phyloP scores from a whole-genome alignment of 2,797 vertebrate genomes.

The Anguilla marmorata region DNA sequence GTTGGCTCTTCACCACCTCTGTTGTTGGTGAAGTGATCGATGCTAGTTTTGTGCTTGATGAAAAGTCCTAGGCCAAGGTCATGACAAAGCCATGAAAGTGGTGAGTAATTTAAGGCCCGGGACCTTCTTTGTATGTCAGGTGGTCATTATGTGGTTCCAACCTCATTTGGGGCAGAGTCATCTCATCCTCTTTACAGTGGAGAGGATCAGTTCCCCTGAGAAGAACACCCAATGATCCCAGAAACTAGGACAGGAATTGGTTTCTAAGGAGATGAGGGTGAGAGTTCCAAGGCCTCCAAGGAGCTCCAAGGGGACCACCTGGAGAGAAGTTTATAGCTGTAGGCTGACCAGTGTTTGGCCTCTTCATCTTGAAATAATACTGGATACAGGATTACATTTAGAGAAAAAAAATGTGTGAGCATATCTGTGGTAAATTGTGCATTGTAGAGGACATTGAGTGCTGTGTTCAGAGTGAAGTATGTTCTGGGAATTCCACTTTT shows the following conservation, averaged over 20 bases:
- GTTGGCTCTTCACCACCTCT: not conserved
- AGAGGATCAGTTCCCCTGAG: not conserved
- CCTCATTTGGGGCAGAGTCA: not conserved
- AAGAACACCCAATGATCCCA: not conserved
- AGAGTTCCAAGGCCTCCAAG: conserved; percentile 9
- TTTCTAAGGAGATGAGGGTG: conserved; percentile 31
- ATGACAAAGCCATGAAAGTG: conserved; percentile 18
- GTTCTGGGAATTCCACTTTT: not conserved
- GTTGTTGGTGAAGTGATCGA: not conserved
- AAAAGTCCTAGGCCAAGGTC: not conserved
- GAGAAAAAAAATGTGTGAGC: not conserved
- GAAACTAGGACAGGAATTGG: conserved; percentile 40
- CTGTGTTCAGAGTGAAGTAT: not conserved
- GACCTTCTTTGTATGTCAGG: conserved; percentile 9
- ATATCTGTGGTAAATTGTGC: not conserved
- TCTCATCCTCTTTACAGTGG: not conserved
- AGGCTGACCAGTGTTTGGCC: not conserved
- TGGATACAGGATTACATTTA: not conserved
- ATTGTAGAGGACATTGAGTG: not conserved
- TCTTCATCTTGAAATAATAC: not conserved
- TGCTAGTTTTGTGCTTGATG: conserved; percentile 21
- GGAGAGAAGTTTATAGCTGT: conserved; percentile 7
- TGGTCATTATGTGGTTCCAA: conserved; percentile 8
- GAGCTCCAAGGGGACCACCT: conserved; percentile 17
- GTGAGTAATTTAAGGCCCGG: conserved; percentile 4